A percentile compares a stretch with the other conserved stretches of the same genome.
Conservation (phyloP, 2,797 vertebrate genomes). For the Takifugu rubripes region DNA sequence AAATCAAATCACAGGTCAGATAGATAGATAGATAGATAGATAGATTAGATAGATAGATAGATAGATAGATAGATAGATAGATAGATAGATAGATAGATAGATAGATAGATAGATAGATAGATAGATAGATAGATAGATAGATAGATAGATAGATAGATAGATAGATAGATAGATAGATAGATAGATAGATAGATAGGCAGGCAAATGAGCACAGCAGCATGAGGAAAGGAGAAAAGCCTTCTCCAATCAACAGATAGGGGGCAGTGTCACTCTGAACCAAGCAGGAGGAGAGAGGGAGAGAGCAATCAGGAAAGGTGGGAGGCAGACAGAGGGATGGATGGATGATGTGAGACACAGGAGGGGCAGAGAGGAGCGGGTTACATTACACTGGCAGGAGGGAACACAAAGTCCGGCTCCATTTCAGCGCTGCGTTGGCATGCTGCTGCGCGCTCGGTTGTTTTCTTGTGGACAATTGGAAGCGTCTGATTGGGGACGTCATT, state of each 20-base stretch:
- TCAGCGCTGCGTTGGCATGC: background rate
- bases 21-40: no score
- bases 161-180: no score
- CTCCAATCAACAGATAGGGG: constrained; percentile 45
- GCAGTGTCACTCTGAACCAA: constrained; percentile 56
- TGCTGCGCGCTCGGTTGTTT: background rate
- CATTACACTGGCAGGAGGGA: constrained; percentile 31
- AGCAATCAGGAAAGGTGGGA: constrained; percentile 16
- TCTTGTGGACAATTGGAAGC: no score
- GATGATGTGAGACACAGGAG: constrained; percentile 5
- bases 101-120: no score
- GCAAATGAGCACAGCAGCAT: constrained; percentile 28
- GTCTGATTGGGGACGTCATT: background rate
- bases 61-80: no score
- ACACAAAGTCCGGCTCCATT: constrained; percentile 30
- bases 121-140: no score
- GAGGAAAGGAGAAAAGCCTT: background rate
- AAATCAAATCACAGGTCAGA: no score
- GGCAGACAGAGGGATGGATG: constrained; percentile 12
- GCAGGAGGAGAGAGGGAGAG: background rate
- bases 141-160: no score
- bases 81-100: no score
- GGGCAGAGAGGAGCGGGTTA: constrained; percentile 6
- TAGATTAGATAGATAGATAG: no score
- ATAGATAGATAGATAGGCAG: constrained; percentile 11